A percentile compares a stretch with the other conserved stretches of the same genome.
Conservation (phyloP, 2,888 invertebrate species). For the Pachliopta kotzebuea region DNA sequence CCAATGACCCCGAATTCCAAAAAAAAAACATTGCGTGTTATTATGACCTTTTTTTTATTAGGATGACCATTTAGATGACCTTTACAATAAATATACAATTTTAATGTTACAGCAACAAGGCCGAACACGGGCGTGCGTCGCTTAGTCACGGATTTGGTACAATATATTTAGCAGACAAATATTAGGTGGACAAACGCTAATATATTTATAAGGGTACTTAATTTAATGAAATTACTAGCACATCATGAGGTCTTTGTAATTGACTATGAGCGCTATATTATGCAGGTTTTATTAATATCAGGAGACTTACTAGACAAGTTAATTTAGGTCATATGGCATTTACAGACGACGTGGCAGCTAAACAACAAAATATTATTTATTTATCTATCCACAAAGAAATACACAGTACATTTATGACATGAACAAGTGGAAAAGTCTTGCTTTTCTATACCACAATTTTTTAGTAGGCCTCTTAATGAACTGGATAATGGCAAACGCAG, state of each 20-base stretch:
- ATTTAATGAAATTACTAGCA: background rate
- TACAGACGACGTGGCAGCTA: too few relatives aligned
- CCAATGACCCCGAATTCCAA: background rate
- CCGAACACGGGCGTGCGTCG: slow-evolving; percentile 1
- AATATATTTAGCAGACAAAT: background rate
- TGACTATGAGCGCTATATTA: too few relatives aligned
- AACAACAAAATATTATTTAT: too few relatives aligned
- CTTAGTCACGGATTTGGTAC: slow-evolving; percentile 7
- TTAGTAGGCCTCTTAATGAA: too few relatives aligned
- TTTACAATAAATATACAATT: slow-evolving; percentile 13
- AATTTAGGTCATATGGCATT: too few relatives aligned
- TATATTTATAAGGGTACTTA: background rate
- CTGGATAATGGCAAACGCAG: too few relatives aligned
- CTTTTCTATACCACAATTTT: too few relatives aligned
- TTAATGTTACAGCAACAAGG: slow-evolving; percentile 18
- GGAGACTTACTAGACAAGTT: too few relatives aligned
- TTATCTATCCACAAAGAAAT: too few relatives aligned
- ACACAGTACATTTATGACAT: too few relatives aligned
- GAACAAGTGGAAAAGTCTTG: too few relatives aligned
- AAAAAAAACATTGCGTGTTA: background rate
- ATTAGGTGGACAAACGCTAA: background rate
- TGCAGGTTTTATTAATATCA: too few relatives aligned
- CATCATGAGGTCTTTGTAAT: background rate
- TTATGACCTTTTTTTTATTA: slow-evolving; percentile 8
- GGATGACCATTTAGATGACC: slow-evolving; percentile 11